These are phyloP conservation scores for Garra rufa DNA, from an alignment of 2,113 vertebrate genomes.

Conservation along the genomic window DNA sequence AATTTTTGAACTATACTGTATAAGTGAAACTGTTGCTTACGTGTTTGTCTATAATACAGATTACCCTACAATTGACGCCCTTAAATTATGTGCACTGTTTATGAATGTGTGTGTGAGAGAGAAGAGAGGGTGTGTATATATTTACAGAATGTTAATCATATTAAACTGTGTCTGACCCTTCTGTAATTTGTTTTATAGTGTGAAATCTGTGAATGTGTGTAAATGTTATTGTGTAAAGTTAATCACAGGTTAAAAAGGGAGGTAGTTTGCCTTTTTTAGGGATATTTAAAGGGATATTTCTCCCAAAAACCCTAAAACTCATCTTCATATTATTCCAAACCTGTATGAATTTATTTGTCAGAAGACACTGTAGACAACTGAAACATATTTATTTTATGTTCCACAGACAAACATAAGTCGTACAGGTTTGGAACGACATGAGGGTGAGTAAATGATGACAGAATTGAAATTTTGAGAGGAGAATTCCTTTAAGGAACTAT, in stretches of 20 bases:
- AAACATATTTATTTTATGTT: not conserved
- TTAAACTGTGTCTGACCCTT: not conserved
- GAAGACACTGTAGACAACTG: not conserved
- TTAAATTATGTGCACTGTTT: constrained; percentile 8
- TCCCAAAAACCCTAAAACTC: not conserved
- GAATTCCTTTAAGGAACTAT: constrained; percentile 1
- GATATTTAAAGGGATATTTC: not conserved
- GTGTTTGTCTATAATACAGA: not conserved
- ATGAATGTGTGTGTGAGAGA: not conserved
- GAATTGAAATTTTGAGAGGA: not conserved
- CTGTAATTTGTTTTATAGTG: not conserved
- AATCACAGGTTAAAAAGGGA: not conserved
- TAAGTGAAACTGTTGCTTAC: not conserved
- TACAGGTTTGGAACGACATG: not conserved
- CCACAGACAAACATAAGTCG: not conserved
- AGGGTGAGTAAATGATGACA: not conserved
- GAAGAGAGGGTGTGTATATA: not conserved
- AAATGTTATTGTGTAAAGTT: no score
- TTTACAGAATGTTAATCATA: not conserved
- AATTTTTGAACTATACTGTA: constrained; percentile 11
- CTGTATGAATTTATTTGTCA: not conserved
- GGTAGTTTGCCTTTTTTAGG: not conserved
- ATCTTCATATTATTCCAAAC: not conserved
- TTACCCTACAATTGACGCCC: not conserved
- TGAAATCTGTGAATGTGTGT: not conserved